phyloP scores from a whole-genome alignment of 2,888 invertebrate genomes.

The Cryptophagus acutangulus region DNA sequence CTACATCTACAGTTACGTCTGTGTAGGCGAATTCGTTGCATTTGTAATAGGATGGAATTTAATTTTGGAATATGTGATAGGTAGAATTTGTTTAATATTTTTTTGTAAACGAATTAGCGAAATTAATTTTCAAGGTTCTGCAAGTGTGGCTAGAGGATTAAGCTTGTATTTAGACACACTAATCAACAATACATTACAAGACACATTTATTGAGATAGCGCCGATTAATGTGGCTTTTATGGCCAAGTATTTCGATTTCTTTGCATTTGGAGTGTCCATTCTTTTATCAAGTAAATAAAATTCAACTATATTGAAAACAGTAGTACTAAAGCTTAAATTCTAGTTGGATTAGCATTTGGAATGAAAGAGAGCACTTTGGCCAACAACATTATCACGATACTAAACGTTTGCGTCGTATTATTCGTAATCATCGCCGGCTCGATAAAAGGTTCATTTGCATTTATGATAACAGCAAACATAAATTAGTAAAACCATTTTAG shows the following conservation, averaged over 20 bases:
- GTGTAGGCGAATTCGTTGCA: constrained; percentile 86
- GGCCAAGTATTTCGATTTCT: constrained; percentile 69
- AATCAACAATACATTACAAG: constrained; percentile 59
- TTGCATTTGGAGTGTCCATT: constrained; percentile 68
- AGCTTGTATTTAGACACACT: constrained; percentile 73
- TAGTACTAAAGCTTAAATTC: constrained; percentile 26
- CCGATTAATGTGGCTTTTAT: constrained; percentile 63
- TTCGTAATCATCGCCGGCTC: constrained; percentile 79
- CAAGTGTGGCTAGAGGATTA: constrained; percentile 74
- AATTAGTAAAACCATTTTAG: constrained; percentile 29
- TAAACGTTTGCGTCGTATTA: constrained; percentile 75
- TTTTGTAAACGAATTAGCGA: too few species aligned
- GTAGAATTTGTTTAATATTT: constrained; percentile 45
- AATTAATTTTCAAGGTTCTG: constrained; percentile 61
- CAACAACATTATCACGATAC: constrained; percentile 80
- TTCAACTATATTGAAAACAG: constrained; percentile 1
- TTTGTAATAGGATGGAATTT: constrained; percentile 93
- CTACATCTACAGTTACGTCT: constrained; percentile 90
- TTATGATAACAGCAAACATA: constrained; percentile 5
- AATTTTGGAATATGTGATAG: constrained; percentile 82
- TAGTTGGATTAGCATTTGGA: constrained; percentile 72
- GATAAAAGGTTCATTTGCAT: constrained; percentile 58
- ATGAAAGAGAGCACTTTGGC: constrained; percentile 82
- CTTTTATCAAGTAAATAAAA: constrained; percentile 59
- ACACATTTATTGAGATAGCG: constrained; percentile 57